A percentile compares a stretch with the other conserved stretches of the same genome.
Conservation (phyloP, 2,888 invertebrate species). For the Coleophora deauratella region DNA sequence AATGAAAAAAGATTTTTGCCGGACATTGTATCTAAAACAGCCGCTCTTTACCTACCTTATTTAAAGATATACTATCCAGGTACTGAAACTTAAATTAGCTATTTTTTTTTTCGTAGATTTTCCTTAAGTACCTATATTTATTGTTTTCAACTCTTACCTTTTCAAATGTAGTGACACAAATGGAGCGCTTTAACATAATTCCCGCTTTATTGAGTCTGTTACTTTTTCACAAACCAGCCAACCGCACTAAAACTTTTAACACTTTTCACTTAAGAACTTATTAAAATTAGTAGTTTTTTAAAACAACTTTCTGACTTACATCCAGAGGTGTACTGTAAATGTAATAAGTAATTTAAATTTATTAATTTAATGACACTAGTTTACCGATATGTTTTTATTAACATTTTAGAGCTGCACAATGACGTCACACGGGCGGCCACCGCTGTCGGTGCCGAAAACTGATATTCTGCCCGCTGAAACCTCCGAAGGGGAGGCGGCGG, state of each 20-base stretch:
- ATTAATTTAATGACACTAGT: too few species aligned
- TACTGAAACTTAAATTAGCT: too few species aligned
- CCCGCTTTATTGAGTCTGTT: constrained; percentile 41
- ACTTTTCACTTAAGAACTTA: constrained; percentile 37
- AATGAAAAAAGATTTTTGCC: too few species aligned
- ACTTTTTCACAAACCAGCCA: constrained; percentile 50
- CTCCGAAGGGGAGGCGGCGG: constrained; percentile 32
- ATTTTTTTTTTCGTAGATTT: too few species aligned
- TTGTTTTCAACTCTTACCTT: constrained; percentile 34
- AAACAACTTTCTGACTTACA: constrained; percentile 22
- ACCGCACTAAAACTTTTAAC: constrained; percentile 18
- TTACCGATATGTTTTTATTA: constrained; percentile 21
- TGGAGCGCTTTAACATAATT: constrained; percentile 47
- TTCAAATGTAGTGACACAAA: constrained; percentile 43
- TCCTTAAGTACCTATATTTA: too few species aligned
- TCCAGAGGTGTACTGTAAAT: too few species aligned
- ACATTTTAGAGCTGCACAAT: constrained; percentile 19
- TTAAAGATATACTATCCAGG: too few species aligned
- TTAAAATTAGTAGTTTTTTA: background rate
- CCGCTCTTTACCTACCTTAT: too few species aligned
- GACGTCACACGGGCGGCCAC: constrained; percentile 26
- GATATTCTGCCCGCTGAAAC: constrained; percentile 55
- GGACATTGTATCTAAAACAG: too few species aligned
- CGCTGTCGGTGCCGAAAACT: constrained; percentile 40
- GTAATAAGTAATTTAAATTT: too few species aligned